Evolutionary conservation across 2,888 invertebrate genomes (phyloP).

Genomic region (Eupsilia transversa): DNA sequence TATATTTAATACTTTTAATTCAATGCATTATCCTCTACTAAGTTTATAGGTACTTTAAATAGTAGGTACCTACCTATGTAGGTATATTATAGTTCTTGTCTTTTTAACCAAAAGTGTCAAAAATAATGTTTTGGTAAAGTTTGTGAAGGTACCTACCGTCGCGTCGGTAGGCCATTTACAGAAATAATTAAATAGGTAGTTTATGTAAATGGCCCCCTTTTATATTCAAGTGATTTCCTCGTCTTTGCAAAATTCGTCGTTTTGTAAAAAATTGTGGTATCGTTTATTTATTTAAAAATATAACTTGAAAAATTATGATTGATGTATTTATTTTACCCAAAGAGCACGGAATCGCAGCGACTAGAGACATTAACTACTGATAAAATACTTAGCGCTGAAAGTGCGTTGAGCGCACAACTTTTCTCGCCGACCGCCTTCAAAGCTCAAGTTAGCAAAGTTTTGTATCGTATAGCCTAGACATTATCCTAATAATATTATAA

Average conservation of each 20-base stretch:
- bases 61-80: neutral
- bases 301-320: slow-evolving; percentile 25
- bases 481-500: too few relatives aligned
- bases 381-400: too few relatives aligned
- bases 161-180: too few relatives aligned
- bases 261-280: slow-evolving; percentile 24
- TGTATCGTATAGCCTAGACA: too few relatives aligned
- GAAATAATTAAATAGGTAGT: too few relatives aligned
- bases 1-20: slow-evolving; percentile 5
- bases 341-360: neutral
- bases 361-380: neutral
- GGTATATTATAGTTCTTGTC: neutral
- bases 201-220: slow-evolving; percentile 8
- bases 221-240: neutral
- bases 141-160: neutral
- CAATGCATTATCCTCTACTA: slow-evolving; percentile 27
- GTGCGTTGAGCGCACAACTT: neutral
- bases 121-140: slow-evolving; percentile 7
- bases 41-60: slow-evolving; percentile 1
- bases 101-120: neutral
- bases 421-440: neutral
- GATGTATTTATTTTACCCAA: neutral
- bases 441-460: too few relatives aligned
- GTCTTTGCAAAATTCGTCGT: slow-evolving; percentile 29
- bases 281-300: slow-evolving; percentile 47